Percentiles rank a stretch among this genome's conserved stretches.
phyloP scores from a whole-genome alignment of 2,113 vertebrate species.

The Muntiacus muntjak region DNA sequence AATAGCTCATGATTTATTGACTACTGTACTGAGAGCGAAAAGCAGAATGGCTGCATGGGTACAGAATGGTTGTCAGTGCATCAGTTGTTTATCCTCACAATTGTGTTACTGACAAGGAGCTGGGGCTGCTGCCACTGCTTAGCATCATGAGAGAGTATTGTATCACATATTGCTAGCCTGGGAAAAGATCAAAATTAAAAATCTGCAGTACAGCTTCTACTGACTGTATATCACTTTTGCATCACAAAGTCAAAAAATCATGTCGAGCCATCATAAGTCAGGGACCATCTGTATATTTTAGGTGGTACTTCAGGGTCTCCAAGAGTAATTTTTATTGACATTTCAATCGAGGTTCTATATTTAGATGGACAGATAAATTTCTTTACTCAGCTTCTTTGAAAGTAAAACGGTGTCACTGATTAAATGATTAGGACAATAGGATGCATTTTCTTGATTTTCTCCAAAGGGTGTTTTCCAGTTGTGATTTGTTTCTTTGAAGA shows the following conservation, averaged over 20 bases:
- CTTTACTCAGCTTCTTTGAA: constrained; percentile 29
- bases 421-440: constrained; percentile 35
- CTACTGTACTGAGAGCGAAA: neutral
- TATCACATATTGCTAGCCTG: neutral
- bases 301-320: neutral
- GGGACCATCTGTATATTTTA: neutral
- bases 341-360: constrained; percentile 44
- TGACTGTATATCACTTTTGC: neutral
- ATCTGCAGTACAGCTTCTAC: neutral
- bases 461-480: constrained; percentile 9
- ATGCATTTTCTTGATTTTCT: constrained; percentile 48
- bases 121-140: neutral
- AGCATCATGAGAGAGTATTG: neutral
- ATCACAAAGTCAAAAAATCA: neutral
- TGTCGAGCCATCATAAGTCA: neutral
- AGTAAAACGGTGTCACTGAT: constrained; percentile 14
- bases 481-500: constrained; percentile 56
- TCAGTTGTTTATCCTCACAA: neutral
- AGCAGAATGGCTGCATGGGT: neutral
- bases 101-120: neutral
- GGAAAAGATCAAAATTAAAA: neutral
- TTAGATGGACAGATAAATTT: constrained; percentile 9
- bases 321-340: constrained; percentile 36
- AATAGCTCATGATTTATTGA: neutral
- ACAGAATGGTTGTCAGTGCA: neutral